A percentile compares a stretch with the other conserved stretches of the same genome.
phyloP scores from a whole-genome alignment of 2,888 invertebrate genomes.

The Phaedon cochleariae region DNA sequence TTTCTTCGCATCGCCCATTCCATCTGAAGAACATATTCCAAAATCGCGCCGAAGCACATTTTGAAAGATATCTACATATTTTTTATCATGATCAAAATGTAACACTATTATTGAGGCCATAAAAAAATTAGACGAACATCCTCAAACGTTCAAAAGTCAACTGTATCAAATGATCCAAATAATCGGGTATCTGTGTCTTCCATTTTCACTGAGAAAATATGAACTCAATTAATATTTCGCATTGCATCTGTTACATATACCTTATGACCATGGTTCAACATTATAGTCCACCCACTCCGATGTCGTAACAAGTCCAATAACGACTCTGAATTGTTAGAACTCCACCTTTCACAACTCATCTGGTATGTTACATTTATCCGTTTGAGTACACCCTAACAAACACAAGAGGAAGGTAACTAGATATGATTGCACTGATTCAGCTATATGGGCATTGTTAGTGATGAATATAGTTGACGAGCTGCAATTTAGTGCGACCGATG shows the following conservation, averaged over 20 bases:
- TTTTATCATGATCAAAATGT: too few species aligned
- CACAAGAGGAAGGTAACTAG: background rate
- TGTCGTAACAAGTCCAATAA: background rate
- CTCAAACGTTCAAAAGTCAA: too few species aligned
- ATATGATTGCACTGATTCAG: background rate
- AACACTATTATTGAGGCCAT: too few species aligned
- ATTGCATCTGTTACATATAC: background rate
- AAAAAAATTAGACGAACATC: too few species aligned
- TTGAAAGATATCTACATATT: too few species aligned
- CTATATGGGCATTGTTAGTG: background rate
- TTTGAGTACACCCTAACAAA: background rate
- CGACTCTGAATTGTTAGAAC: background rate
- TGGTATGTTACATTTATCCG: background rate
- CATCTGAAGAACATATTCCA: too few species aligned
- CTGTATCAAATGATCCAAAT: too few species aligned
- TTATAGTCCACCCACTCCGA: background rate
- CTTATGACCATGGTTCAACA: background rate
- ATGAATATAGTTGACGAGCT: background rate
- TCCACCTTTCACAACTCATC: constrained; percentile 2
- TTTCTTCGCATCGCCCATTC: too few species aligned
- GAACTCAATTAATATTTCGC: background rate
- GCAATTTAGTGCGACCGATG: background rate
- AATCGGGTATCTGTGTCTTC: too few species aligned
- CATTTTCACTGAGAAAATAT: too few species aligned
- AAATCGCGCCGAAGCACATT: too few species aligned